Evolutionary conservation across 2,113 vertebrate genomes (phyloP).

Genomic region (Lampris incognitus): DNA sequence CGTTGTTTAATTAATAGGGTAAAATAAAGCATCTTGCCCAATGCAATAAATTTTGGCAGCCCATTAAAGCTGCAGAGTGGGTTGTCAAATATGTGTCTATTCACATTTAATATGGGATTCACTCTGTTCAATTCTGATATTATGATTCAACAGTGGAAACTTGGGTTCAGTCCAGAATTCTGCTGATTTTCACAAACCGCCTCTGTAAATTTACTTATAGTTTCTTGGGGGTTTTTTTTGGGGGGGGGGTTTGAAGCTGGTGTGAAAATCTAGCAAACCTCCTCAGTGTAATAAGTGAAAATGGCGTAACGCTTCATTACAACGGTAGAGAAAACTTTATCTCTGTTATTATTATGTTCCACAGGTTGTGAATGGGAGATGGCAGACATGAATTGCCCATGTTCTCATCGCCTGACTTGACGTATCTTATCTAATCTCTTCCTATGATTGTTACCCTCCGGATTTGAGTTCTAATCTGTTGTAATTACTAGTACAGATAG

Average conservation of each 20-base stretch:
- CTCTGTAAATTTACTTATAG: too few species aligned
- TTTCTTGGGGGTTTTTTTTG: background rate
- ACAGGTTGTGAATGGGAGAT: conserved; percentile 8
- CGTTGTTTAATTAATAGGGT: too few species aligned
- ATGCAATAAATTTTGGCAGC: too few species aligned
- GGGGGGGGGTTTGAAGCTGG: background rate
- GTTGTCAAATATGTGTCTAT: too few species aligned
- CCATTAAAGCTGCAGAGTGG: too few species aligned
- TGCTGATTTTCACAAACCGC: background rate
- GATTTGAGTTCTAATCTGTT: conserved; percentile 26
- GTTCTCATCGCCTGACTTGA: conserved; percentile 18
- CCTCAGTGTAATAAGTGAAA: background rate
- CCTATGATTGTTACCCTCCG: conserved; percentile 19
- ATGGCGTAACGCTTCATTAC: background rate
- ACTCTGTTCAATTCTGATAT: too few species aligned
- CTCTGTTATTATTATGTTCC: background rate
- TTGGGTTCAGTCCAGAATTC: background rate
- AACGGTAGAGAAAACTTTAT: background rate
- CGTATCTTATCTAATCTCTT: conserved; percentile 29
- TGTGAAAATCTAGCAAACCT: background rate
- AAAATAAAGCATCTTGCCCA: too few species aligned
- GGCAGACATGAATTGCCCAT: conserved; percentile 23
- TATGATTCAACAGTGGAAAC: too few species aligned
- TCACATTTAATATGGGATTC: too few species aligned
- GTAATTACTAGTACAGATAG: conserved; percentile 39